Evolutionary conservation across 2,888 invertebrate genomes (phyloP).

Genomic region (Tenodera sinensis): DNA sequence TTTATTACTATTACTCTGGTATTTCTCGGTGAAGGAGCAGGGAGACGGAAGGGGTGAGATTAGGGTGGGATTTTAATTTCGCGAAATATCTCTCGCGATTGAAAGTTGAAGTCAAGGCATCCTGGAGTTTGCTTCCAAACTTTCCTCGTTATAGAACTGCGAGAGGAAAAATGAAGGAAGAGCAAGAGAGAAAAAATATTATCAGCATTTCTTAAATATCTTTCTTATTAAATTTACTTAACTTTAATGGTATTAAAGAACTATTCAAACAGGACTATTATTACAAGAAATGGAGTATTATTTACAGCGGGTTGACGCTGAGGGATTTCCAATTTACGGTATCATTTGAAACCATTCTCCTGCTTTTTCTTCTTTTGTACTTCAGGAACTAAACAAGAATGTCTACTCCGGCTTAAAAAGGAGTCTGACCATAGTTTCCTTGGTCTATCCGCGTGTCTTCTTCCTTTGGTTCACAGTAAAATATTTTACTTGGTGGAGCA

Average conservation of each 20-base stretch:
- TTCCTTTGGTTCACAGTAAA: too few relatives aligned
- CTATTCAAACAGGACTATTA: not conserved
- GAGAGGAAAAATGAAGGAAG: not conserved
- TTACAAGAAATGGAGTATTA: not conserved
- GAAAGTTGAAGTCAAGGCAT: not conserved
- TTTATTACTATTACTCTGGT: not conserved
- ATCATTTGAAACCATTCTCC: not conserved
- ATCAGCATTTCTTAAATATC: not conserved
- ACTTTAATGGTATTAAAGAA: not conserved
- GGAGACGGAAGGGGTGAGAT: not conserved
- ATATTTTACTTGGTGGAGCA: too few relatives aligned
- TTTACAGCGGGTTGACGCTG: not conserved
- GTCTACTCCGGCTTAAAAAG: too few relatives aligned
- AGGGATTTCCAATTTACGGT: not conserved
- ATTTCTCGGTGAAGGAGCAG: not conserved
- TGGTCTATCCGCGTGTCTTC: too few relatives aligned
- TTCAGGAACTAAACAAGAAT: too few relatives aligned
- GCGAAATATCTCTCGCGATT: not conserved
- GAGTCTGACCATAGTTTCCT: too few relatives aligned
- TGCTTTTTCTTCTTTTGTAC: too few relatives aligned
- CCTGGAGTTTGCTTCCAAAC: not conserved
- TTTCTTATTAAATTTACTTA: not conserved
- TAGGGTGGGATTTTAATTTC: not conserved
- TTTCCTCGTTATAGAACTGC: not conserved
- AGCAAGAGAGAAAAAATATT: not conserved